Evolutionary conservation across 1,140 invertebrate genomes (phyloP).

Genomic region (Cyclina sinensis): DNA sequence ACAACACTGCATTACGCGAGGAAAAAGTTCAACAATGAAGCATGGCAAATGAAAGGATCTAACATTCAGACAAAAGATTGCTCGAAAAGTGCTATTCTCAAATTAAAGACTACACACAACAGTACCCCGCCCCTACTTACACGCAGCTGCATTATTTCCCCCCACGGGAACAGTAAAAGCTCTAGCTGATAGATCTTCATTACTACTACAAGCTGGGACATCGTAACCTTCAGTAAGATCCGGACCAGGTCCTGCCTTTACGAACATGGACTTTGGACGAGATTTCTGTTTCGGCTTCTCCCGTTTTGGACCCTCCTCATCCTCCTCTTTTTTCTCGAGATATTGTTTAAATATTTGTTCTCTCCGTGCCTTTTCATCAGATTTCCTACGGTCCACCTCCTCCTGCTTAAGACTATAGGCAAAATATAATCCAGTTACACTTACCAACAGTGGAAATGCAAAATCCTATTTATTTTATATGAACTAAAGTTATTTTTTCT

Average conservation of each 20-base stretch:
- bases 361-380: constrained; percentile 95
- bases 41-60: neutral
- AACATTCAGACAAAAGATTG: neutral
- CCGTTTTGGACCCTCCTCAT: constrained; percentile 41
- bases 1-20: no score
- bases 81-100: neutral
- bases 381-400: constrained; percentile 94
- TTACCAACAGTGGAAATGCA: no score
- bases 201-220: neutral
- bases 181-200: constrained; percentile 44
- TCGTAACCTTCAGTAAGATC: constrained; percentile 47
- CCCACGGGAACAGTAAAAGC: neutral
- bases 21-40: neutral
- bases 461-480: no score
- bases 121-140: neutral
- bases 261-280: constrained; percentile 79
- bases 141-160: constrained; percentile 30
- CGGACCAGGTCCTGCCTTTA: constrained; percentile 53
- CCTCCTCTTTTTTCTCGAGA: constrained; percentile 97
- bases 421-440: no score
- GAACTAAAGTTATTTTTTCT: no score
- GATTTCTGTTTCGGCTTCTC: constrained; percentile 42
- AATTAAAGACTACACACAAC: no score
- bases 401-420: constrained; percentile 92
- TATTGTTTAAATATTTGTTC: constrained; percentile 97